phyloP scores from a whole-genome alignment of 2,888 invertebrate genomes.

The Pseudeuparius sepicola region DNA sequence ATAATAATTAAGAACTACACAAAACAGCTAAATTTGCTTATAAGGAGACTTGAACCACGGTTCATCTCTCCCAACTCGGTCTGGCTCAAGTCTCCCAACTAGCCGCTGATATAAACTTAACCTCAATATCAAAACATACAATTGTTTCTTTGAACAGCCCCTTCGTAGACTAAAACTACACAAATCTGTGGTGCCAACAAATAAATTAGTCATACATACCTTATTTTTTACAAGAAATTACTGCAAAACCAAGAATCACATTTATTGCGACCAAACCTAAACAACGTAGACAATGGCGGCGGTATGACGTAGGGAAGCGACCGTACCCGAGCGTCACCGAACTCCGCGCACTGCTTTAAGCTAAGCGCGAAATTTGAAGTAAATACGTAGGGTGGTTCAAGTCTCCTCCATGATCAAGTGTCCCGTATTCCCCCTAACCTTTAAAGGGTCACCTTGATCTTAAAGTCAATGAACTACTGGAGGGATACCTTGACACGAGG shows the following conservation, averaged over 20 bases:
- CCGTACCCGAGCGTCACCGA: too few species aligned
- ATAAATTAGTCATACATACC: too few species aligned
- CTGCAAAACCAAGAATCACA: too few species aligned
- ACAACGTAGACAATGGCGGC: too few species aligned
- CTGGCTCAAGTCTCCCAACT: background rate
- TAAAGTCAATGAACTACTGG: too few species aligned
- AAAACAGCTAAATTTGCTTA: too few species aligned
- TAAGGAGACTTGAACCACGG: conserved; percentile 1
- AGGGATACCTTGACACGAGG: too few species aligned
- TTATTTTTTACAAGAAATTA: too few species aligned
- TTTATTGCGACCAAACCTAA: too few species aligned
- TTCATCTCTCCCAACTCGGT: background rate
- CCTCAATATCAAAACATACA: background rate
- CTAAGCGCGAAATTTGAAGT: background rate
- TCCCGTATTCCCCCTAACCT: conserved; percentile 1
- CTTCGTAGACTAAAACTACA: background rate
- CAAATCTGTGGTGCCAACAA: background rate
- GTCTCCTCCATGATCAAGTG: conserved; percentile 2
- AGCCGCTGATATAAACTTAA: background rate
- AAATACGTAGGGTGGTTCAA: background rate
- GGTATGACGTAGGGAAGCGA: too few species aligned
- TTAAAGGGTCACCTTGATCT: too few species aligned
- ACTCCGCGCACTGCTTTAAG: too few species aligned
- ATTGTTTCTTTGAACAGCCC: background rate
- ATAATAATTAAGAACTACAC: background rate